Conservation (phyloP, 2,888 invertebrate species). For the Xestia rhomboidea region DNA sequence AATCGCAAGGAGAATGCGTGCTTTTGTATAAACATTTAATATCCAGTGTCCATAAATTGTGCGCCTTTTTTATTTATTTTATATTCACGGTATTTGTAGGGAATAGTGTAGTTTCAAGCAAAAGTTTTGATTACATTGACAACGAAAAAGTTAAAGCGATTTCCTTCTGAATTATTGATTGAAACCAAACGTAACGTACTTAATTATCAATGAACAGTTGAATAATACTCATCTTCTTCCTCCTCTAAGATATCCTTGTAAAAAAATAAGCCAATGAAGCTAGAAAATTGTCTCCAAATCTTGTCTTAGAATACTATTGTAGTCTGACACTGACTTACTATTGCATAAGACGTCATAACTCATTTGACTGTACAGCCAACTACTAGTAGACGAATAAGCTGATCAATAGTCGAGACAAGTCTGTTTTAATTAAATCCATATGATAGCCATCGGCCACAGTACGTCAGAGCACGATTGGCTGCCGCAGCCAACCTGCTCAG, state of each 20-base stretch:
- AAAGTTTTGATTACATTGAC: neutral
- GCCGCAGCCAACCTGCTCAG: constrained; percentile 1
- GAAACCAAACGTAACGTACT: neutral
- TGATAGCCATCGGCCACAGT: constrained; percentile 1
- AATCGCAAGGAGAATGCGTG: constrained; percentile 78
- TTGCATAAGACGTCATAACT: neutral
- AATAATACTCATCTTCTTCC: neutral
- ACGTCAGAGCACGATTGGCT: constrained; percentile 1
- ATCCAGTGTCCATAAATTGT: constrained; percentile 64
- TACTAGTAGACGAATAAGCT: neutral
- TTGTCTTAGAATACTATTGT: neutral
- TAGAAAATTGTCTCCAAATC: neutral
- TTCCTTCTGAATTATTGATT: neutral
- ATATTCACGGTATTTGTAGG: constrained; percentile 29
- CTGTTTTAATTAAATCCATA: constrained; percentile 16
- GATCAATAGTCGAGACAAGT: neutral
- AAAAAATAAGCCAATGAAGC: neutral
- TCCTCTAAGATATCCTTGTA: neutral
- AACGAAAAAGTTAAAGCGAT: too few relatives aligned
- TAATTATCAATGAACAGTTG: neutral
- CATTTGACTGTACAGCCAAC: neutral
- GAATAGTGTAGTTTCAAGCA: neutral
- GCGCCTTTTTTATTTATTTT: constrained; percentile 54
- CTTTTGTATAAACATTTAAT: constrained; percentile 67
- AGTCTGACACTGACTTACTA: too few relatives aligned